Base-by-base conservation (phyloP, 1,140 invertebrate genomes). In the Anoplolepis gracilipes region DNA sequence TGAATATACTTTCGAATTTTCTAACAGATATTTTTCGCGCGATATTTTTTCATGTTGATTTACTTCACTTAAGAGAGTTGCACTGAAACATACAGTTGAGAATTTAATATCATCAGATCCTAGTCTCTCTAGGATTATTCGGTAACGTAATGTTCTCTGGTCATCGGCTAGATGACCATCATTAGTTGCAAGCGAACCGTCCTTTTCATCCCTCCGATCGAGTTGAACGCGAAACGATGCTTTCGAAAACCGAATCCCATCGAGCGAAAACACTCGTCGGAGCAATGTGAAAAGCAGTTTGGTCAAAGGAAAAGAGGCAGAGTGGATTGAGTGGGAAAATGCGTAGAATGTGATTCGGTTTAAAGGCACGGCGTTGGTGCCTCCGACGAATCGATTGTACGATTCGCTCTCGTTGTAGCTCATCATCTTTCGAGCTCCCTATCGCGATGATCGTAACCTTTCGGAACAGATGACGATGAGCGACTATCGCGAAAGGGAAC, bases 281-380 rank as follows among this genome's bases (percentile, higher is more conserved):
- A 39, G 19, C 39, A n/a, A 59, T 28, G 13, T 82, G 78, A 82
- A 82, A 82, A 82, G 78, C 78, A 59, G 36, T 55, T 39, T n/a
- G 55, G 67, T 82, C 78, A 82, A 82, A 82, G 78, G 53, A 73
- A 81, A 73, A 82, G 78, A 82, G 78, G 49, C 67, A 59, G 49
- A 81, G 67, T 73, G 78, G 67, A 79, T 79, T 79, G 77, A 65
- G 77, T 55, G 64, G 7, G 13, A 49, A 79, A 79, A 79, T 79
- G 49, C 42, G 42, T 42, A 72, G 67, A 53, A 53, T 36, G 78
- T 25, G 67, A 46, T 39, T 39, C 25, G 78, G 16, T 42, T 42
- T 36, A 36, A 82, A 73, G 53, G 55, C 67, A 67, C 61, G 67
- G 39, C 78, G 25, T 72, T 28, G 78, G 30, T 73, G 55, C 67